Evolutionary conservation across 2,113 vertebrate genomes (phyloP).

Genomic region (Rutilus rutilus): DNA sequence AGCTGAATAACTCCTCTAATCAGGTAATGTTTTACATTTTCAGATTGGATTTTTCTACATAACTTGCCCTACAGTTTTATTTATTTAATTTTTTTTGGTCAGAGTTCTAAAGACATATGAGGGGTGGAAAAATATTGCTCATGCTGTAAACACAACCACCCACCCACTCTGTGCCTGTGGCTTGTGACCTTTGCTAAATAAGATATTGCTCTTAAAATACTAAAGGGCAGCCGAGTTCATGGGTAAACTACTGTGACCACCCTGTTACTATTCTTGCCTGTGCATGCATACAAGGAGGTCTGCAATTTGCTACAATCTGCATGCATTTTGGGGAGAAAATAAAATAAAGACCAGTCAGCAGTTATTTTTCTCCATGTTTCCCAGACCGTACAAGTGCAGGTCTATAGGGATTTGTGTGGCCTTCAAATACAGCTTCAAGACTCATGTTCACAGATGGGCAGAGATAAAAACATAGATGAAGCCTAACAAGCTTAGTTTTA

Average conservation of each 20-base stretch:
- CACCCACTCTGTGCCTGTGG: background rate
- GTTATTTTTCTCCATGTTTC: background rate
- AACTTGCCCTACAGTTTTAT: background rate
- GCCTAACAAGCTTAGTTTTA: background rate
- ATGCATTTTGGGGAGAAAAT: background rate
- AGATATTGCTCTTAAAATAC: constrained; percentile 26
- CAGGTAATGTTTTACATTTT: background rate
- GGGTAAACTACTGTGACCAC: constrained; percentile 1
- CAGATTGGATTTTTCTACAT: too few relatives aligned
- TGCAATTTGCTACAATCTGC: background rate
- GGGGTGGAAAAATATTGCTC: background rate
- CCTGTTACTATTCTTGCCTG: background rate
- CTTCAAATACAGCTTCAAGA: background rate
- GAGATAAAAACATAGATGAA: constrained; percentile 10
- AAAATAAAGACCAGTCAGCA: background rate
- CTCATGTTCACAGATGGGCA: background rate
- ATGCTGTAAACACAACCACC: background rate
- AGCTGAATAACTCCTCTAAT: background rate
- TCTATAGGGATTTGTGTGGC: background rate
- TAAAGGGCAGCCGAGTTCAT: constrained; percentile 20
- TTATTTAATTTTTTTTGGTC: background rate
- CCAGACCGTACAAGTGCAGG: background rate
- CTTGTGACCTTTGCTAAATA: constrained; percentile 22
- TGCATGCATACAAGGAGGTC: background rate
- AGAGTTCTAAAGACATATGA: too few relatives aligned